Conservation (phyloP, 2,113 vertebrate genomes). For the Candoia aspera region DNA sequence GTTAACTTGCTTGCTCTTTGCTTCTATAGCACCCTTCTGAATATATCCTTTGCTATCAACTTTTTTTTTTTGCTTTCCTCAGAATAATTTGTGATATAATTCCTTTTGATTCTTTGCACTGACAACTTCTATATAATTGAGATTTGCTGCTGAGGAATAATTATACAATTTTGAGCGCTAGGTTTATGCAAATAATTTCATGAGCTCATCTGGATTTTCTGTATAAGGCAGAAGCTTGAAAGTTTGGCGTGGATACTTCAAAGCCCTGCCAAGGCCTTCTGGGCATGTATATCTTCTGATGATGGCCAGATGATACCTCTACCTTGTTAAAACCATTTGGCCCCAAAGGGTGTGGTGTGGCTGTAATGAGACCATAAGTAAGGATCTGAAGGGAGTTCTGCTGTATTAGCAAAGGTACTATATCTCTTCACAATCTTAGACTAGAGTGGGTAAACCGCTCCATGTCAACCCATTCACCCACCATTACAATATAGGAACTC, state of each 20-base stretch:
- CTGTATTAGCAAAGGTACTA: background rate
- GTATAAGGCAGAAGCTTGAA: background rate
- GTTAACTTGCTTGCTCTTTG: constrained; percentile 2
- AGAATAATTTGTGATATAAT: constrained; percentile 37
- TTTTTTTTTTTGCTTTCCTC: constrained; percentile 29
- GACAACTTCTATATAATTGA: background rate
- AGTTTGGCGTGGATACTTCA: background rate
- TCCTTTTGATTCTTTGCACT: constrained; percentile 34
- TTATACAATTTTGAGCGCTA: background rate
- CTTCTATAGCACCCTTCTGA: background rate
- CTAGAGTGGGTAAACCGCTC: background rate
- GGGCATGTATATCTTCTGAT: background rate
- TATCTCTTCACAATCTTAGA: background rate
- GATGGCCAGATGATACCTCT: background rate
- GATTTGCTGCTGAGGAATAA: background rate
- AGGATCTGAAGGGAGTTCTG: background rate
- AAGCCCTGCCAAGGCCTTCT: background rate
- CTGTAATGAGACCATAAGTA: background rate
- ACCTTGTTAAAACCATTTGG: background rate
- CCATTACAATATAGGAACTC: background rate
- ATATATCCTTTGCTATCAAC: constrained; percentile 22
- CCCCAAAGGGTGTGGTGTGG: background rate
- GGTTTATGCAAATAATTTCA: background rate
- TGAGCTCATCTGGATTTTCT: background rate
- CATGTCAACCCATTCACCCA: background rate